phyloP scores from a whole-genome alignment of 1,140 invertebrate genomes.

The Trigoniulus corallinus region DNA sequence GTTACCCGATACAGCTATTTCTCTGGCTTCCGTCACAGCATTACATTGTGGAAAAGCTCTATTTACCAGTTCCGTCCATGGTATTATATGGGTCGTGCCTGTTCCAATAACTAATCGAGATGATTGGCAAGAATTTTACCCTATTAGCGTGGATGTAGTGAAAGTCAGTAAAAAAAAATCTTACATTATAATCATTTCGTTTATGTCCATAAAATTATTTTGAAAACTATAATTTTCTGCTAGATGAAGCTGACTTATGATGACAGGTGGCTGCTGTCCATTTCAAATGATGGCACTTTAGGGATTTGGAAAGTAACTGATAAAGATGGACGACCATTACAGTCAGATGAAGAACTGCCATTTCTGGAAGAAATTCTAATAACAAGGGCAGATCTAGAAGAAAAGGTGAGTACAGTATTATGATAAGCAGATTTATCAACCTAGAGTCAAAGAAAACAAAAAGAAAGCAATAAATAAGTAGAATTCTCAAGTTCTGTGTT shows the following conservation, averaged over 20 bases:
- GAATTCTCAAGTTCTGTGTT: no score
- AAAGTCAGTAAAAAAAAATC: no score
- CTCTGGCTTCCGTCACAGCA: conserved; percentile 40
- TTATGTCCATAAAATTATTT: no score
- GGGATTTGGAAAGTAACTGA: conserved; percentile 67
- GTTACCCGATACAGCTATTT: no score
- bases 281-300: conserved; percentile 53
- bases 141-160: neutral
- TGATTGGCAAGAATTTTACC: conserved; percentile 39
- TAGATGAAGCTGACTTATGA: conserved; percentile 44
- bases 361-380: conserved; percentile 51
- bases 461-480: no score
- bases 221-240: no score
- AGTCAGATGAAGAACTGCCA: conserved; percentile 49
- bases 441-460: no score
- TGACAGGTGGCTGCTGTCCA: conserved; percentile 56
- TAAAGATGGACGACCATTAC: conserved; percentile 49
- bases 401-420: conserved; percentile 26
- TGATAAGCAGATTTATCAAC: no score
- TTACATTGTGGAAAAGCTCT: conserved; percentile 56
- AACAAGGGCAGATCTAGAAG: conserved; percentile 32
- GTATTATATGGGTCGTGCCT: conserved; percentile 54
- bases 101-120: conserved; percentile 55
- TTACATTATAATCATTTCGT: no score
- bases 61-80: conserved; percentile 52